These are phyloP conservation scores for Nettapus auritus DNA, from an alignment of 2,113 vertebrate species.

Conservation along the genomic window DNA sequence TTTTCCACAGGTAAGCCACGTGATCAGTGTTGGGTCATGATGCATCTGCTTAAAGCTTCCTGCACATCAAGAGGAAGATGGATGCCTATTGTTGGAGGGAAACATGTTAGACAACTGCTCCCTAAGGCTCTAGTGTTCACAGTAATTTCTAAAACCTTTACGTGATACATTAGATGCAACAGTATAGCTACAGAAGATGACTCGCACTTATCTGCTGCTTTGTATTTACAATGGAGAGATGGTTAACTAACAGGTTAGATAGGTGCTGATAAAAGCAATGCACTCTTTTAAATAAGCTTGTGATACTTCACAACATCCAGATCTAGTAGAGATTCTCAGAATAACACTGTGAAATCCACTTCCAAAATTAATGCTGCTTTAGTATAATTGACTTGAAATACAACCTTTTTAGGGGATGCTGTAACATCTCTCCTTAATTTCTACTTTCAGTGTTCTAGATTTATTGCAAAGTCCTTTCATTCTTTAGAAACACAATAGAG, in stretches of 20 bases:
- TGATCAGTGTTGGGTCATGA: constrained; percentile 27
- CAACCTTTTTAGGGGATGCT: not conserved
- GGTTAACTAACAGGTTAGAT: not conserved
- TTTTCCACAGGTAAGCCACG: constrained; percentile 29
- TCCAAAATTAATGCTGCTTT: not conserved
- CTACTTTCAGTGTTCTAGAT: not conserved
- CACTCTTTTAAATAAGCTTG: not conserved
- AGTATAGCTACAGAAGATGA: constrained; percentile 20
- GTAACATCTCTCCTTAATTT: not conserved
- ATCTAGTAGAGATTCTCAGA: not conserved
- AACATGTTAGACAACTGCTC: constrained; percentile 50
- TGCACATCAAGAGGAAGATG: constrained; percentile 29
- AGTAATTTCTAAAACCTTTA: constrained; percentile 62
- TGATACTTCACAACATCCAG: not conserved
- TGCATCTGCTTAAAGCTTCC: constrained; percentile 17
- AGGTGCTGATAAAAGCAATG: not conserved
- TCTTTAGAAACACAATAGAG: not conserved
- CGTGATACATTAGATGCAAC: constrained; percentile 23
- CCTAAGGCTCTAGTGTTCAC: constrained; percentile 22
- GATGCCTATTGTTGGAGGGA: not conserved
- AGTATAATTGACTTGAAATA: not conserved
- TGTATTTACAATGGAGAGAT: not conserved
- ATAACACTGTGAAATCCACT: not conserved
- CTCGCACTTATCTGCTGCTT: not conserved
- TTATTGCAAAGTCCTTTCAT: not conserved